Evolutionary conservation across 2,888 invertebrate genomes (phyloP).

Genomic region (Caenorhabditis sp.): DNA sequence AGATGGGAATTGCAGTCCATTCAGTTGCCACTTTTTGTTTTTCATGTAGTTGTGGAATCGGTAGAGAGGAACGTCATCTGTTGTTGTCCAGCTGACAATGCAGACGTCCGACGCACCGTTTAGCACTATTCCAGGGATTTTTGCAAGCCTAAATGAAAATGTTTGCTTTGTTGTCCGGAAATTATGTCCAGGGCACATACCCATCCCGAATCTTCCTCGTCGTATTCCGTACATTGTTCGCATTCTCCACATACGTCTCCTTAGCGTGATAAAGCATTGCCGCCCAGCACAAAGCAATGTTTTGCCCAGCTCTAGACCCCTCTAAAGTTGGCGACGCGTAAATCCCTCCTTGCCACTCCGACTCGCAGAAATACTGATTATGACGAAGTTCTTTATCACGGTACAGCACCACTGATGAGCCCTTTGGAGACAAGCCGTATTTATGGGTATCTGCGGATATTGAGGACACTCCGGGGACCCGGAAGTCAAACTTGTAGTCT

Average conservation of each 20-base stretch:
- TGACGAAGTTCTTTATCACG: conserved; percentile 89
- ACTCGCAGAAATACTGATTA: conserved; percentile 93
- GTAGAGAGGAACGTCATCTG: conserved; percentile 91
- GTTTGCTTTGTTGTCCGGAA: too few relatives aligned
- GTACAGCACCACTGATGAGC: conserved; percentile 94
- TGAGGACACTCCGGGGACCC: conserved; percentile 93
- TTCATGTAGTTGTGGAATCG: conserved; percentile 89
- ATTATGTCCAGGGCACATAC: conserved; percentile 84
- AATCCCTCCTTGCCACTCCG: conserved; percentile 98
- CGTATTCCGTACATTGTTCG: conserved; percentile 90
- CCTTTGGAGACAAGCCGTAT: conserved; percentile 98
- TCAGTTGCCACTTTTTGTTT: conserved; percentile 93
- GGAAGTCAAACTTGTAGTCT: conserved; percentile 90
- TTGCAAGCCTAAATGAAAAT: conserved; percentile 88
- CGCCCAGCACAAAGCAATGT: conserved; percentile 97
- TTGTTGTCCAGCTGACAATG: conserved; percentile 93
- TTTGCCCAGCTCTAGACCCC: conserved; percentile 87
- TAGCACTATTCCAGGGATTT: conserved; percentile 90
- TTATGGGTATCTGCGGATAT: conserved; percentile 99
- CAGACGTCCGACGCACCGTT: conserved; percentile 94
- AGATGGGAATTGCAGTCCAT: conserved; percentile 94
- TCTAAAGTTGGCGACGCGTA: conserved; percentile 95
- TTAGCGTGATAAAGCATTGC: conserved; percentile 92
- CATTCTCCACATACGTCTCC: conserved; percentile 90
- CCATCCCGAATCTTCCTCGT: conserved; percentile 90